Evolutionary conservation across 2,797 vertebrate species (phyloP).

Genomic region (Caiman crocodilus): DNA sequence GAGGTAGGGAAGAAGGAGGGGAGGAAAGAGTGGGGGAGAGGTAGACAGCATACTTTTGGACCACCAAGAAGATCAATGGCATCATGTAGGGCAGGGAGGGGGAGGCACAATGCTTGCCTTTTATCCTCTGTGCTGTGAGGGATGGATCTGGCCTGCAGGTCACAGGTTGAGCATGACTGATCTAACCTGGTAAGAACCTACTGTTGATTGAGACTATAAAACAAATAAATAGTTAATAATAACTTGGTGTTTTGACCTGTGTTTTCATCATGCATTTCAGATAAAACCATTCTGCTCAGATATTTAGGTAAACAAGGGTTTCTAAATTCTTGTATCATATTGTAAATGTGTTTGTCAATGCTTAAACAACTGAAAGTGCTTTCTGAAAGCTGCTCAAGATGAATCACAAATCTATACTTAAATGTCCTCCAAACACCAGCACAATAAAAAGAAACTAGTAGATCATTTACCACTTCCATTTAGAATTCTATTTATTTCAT

Average conservation of each 20-base stretch:
- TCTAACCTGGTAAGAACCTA: neutral
- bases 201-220: neutral
- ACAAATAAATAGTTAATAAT: neutral
- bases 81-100: too few species aligned
- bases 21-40: too few species aligned
- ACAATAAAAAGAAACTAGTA: neutral
- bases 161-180: too few species aligned
- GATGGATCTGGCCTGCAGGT: too few species aligned
- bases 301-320: neutral
- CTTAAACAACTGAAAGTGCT: accelerated
- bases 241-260: neutral
- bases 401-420: neutral
- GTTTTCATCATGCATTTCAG: accelerated
- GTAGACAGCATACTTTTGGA: too few species aligned
- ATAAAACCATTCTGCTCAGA: neutral
- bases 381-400: neutral
- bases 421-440: neutral
- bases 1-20: too few species aligned
- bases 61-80: too few species aligned
- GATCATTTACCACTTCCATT: neutral
- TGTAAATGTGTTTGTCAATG: neutral
- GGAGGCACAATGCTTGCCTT: too few species aligned
- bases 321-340: neutral
- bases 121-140: too few species aligned
- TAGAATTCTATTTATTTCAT: neutral